A percentile compares a stretch with the other conserved stretches of the same genome.
Evolutionary conservation across 2,797 vertebrate species (phyloP).

Genomic region (Epinephelus coioides): DNA sequence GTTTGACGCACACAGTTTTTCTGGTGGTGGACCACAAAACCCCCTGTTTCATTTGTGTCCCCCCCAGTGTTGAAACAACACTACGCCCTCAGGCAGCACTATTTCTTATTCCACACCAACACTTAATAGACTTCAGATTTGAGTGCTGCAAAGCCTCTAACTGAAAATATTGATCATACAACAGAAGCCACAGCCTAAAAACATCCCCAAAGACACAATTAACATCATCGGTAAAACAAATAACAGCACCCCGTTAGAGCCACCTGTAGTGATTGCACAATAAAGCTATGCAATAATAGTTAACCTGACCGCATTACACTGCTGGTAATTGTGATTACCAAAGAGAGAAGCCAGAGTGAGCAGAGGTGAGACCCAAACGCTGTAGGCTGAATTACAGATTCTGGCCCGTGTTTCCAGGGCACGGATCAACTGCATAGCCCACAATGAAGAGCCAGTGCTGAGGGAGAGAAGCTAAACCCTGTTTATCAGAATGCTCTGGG

Average conservation of each 20-base stretch:
- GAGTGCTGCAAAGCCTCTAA: conserved; percentile 20
- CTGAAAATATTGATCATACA: conserved; percentile 51
- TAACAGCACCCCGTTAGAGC: conserved; percentile 37
- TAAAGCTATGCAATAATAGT: conserved; percentile 51
- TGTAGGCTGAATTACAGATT: conserved; percentile 62
- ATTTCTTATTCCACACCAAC: conserved; percentile 32
- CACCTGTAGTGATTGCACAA: conserved; percentile 32
- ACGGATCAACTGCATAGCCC: conserved; percentile 62
- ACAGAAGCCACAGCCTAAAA: conserved; percentile 39
- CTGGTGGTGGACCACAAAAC: too few relatives aligned
- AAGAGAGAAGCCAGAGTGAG: conserved; percentile 46
- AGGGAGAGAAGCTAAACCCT: conserved; percentile 70
- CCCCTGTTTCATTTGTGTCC: too few relatives aligned
- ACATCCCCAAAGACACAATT: conserved; percentile 52
- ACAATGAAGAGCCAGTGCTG: conserved; percentile 60
- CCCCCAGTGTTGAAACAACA: too few relatives aligned
- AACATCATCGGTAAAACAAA: conserved; percentile 50
- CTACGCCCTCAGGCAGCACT: neutral
- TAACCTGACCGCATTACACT: conserved; percentile 66
- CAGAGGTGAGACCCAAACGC: conserved; percentile 55
- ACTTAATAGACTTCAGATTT: conserved; percentile 20
- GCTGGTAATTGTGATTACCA: conserved; percentile 69
- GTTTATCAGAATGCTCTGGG: conserved; percentile 81
- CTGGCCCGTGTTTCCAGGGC: conserved; percentile 57
- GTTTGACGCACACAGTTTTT: too few relatives aligned